Base-by-base conservation (phyloP, 2,797 vertebrate genomes). In the Tragopan temminckii region DNA sequence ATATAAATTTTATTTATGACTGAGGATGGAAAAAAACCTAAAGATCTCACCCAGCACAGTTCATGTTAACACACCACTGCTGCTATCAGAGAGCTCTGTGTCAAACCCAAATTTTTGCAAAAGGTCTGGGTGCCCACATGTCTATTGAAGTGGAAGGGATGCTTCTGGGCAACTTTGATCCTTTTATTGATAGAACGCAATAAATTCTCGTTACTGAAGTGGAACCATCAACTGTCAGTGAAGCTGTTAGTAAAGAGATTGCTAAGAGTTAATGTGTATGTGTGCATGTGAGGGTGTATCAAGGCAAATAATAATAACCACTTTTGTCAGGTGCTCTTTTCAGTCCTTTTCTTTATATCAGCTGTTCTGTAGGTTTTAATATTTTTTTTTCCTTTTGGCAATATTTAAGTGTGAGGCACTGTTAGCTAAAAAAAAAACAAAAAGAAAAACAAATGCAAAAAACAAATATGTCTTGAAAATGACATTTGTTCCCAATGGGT, bases 381-480 rank as follows among this genome's bases (percentile, higher is more conserved):
- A 89, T 66, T 85, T 90, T 43, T 90, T 88, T 84, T 64, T 61
- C 90, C 94, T 93, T 75, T 76, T 66, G 95, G 92, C 79, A 63
- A 77, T 95, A 94, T 92, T 96, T 94, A 96, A 94, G 55, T 63
- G 53, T 42, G 61, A 75, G 35, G 33, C 55, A 83, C 74, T 68
- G 57, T 91, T 93, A 80, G 88, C 67, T 89, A 18, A 43, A 18
- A 18, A 17, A 42, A 42, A 68, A 88, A 85, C n/a, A 92, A 93
- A 58, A 90, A 66, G 11, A 43, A 95, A 95, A 96, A 86, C 52
- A 92, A 92, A 95, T 87, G 74, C 72, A 90, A 93, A 97, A 57
- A 92, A 31, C 83, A 97, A 96, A 94, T 94, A 95, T 64, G 80
- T 83, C 82, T 96, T 96, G 89, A 96, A 88, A 92, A 88, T 8